Evolutionary conservation across 1,140 invertebrate species (phyloP), one percentile per base, ranked within the genome.

Genomic region (Prorops nasuta): DNA sequence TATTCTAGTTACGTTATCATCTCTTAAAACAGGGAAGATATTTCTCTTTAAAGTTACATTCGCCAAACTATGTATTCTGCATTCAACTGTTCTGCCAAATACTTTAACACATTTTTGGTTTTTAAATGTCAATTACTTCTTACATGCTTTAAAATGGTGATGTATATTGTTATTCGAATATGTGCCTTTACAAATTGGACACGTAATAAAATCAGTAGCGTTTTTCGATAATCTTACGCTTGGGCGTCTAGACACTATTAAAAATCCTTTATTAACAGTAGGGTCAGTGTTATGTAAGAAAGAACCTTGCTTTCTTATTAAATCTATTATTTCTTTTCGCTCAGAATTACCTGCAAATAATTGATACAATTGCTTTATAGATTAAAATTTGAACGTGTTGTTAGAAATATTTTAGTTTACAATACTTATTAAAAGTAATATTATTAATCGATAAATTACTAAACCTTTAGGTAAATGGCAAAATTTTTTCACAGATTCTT

Each of bases 321-420:
- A 54, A 44, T 37, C 18, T 19, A 22, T 43, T 44, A 34, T 3
- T 34, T 44, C 34, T 36, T 32, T 19, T 31, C 22, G 28, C 10
- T 14, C 2, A 18, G 24, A 22, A 4, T 42, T n/a, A 42, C n/a
- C 7, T 21, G 14, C 40, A 42, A n/a, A 22, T n/a, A n/a, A n/a
- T n/a, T n/a, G n/a, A n/a, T n/a, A n/a, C n/a, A n/a, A n/a, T n/a
- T n/a, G n/a, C n/a, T n/a, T n/a, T n/a, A n/a, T n/a, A n/a, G n/a
- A n/a, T n/a, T n/a, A n/a, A n/a, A n/a, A n/a, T n/a, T n/a, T n/a
- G n/a, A n/a, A n/a, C n/a, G n/a, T n/a, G n/a, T n/a, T n/a, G n/a
- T n/a, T n/a, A n/a, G n/a, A n/a, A n/a, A n/a, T n/a, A n/a, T n/a
- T n/a, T n/a, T n/a, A n/a, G n/a, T n/a, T n/a, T n/a, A n/a, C n/a